Conservation (phyloP, 2,113 vertebrate genomes). For the Seriola rivoliana region DNA sequence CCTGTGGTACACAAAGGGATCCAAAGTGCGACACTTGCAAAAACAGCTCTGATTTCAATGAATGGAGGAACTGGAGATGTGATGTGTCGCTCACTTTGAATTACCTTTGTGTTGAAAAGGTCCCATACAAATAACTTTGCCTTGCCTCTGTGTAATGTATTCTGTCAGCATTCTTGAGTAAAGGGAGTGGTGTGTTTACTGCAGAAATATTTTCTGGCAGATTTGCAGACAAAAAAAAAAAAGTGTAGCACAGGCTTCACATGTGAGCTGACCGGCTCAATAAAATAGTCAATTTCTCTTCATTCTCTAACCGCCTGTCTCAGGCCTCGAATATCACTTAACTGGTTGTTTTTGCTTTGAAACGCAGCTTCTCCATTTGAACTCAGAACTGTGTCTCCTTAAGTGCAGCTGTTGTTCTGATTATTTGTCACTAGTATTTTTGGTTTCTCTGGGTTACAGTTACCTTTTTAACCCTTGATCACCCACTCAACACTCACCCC, state of each 20-base stretch:
- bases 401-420: conserved; percentile 41
- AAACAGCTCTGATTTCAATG: background rate
- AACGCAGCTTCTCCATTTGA: background rate
- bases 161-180: background rate
- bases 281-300: background rate
- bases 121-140: conserved; percentile 47
- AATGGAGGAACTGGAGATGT: conserved; percentile 27
- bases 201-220: conserved; percentile 7
- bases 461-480: conserved; percentile 11
- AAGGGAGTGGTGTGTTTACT: background rate
- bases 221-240: background rate
- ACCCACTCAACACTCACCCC: background rate
- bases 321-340: background rate
- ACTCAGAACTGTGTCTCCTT: conserved; percentile 19
- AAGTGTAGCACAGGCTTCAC: background rate
- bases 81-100: conserved; percentile 52
- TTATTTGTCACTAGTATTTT: conserved; percentile 41
- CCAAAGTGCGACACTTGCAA: conserved; percentile 22
- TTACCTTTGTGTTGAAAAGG: conserved; percentile 62
- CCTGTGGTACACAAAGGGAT: conserved; percentile 35
- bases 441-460: conserved; percentile 8
- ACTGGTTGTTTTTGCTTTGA: background rate
- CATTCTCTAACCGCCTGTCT: background rate
- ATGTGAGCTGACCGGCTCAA: background rate
- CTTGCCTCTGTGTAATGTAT: conserved; percentile 1